These are phyloP conservation scores for Semotilus atromaculatus DNA, from an alignment of 2,797 vertebrate genomes.

Conservation along the genomic window DNA sequence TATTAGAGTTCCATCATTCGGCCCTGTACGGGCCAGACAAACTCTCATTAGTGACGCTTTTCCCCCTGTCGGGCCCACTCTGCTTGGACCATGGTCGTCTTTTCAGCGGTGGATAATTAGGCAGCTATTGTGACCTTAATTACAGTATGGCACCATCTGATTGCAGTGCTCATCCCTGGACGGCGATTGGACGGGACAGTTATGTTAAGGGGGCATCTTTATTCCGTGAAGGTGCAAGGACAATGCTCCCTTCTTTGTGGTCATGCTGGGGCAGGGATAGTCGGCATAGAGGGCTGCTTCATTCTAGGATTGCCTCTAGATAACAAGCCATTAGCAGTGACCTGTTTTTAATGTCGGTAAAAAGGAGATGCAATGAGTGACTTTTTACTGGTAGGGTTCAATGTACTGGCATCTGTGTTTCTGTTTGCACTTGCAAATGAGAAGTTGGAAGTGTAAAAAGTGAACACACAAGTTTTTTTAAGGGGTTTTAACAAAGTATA, in stretches of 20 bases:
- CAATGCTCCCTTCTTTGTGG: conserved; percentile 73
- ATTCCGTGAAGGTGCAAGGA: conserved; percentile 70
- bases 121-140: conserved; percentile 80
- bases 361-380: conserved; percentile 1
- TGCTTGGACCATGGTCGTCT: conserved; percentile 64
- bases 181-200: conserved; percentile 66
- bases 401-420: conserved; percentile 25
- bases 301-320: conserved; percentile 68
- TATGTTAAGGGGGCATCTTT: conserved; percentile 75
- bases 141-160: conserved; percentile 68
- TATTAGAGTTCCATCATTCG: conserved; percentile 77
- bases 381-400: conserved; percentile 14
- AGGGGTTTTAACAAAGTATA: neutral
- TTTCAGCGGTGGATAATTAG: conserved; percentile 78
- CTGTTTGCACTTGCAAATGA: conserved; percentile 4
- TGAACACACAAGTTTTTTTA: neutral
- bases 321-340: conserved; percentile 69
- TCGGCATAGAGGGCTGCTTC: conserved; percentile 60
- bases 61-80: conserved; percentile 62
- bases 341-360: conserved; percentile 67
- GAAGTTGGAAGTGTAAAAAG: neutral
- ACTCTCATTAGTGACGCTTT: conserved; percentile 78
- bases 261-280: conserved; percentile 59
- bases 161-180: conserved; percentile 61
- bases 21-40: conserved; percentile 73